Conservation (phyloP, 1,140 invertebrate species). For the Pseudomyrmex gracilis region DNA sequence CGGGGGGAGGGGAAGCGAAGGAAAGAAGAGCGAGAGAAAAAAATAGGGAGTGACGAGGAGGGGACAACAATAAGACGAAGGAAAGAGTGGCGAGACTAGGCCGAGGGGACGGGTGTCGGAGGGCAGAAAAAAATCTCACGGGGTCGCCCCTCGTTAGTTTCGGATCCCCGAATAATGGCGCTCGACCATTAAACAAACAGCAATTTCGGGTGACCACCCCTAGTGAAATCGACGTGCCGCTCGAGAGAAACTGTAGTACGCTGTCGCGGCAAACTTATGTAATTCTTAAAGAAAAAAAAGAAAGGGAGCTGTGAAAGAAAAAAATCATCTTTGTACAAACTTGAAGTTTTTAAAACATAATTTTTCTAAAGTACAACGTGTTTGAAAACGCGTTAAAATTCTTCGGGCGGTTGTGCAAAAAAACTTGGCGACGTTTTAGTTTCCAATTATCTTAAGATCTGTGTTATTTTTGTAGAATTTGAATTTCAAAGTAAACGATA, state of each 20-base stretch:
- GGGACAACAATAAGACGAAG: conserved; percentile 38
- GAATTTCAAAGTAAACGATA: too few relatives aligned
- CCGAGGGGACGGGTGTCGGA: conserved; percentile 28
- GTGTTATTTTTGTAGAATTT: too few relatives aligned
- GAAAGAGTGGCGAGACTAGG: conserved; percentile 10
- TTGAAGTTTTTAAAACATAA: too few relatives aligned
- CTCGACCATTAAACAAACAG: conserved; percentile 74
- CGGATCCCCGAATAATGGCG: conserved; percentile 70
- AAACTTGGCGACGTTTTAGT: not conserved
- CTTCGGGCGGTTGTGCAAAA: not conserved
- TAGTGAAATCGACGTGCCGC: conserved; percentile 19
- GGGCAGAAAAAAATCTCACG: conserved; percentile 63
- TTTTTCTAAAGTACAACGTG: too few relatives aligned
- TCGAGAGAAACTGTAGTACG: conserved; percentile 14
- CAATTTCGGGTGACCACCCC: conserved; percentile 64
- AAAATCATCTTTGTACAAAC: too few relatives aligned
- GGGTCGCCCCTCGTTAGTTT: conserved; percentile 73
- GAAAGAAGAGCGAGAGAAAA: conserved; percentile 30
- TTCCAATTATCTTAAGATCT: not conserved
- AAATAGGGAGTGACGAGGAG: conserved; percentile 19
- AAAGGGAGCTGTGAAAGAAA: not conserved
- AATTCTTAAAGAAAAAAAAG: not conserved
- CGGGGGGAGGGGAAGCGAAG: conserved; percentile 1
- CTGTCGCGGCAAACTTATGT: not conserved
- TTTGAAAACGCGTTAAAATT: too few relatives aligned